These are phyloP conservation scores for Heliconius melpomene DNA, from an alignment of 1,140 invertebrate genomes.

Conservation along the genomic window DNA sequence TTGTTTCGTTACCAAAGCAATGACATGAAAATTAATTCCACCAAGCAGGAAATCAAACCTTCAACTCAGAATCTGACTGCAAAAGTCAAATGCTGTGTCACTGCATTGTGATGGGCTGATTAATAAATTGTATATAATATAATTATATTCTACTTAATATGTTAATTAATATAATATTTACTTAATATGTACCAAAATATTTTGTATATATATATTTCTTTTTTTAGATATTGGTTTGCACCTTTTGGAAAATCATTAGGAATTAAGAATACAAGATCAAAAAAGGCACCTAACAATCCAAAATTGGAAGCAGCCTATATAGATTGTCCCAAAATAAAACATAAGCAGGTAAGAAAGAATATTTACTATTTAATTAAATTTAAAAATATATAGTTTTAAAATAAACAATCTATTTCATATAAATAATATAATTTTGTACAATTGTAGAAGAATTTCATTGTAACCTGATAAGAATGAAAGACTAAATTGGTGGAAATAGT, in stretches of 20 bases:
- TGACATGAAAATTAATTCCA: too few species aligned
- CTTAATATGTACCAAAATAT: background rate
- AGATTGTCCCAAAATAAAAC: slow-evolving; percentile 84
- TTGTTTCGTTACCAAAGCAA: too few species aligned
- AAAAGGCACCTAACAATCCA: slow-evolving; percentile 86
- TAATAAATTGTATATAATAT: too few species aligned
- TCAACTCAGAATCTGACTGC: too few species aligned
- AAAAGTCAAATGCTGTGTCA: too few species aligned
- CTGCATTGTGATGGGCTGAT: too few species aligned
- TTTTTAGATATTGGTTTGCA: slow-evolving; percentile 87
- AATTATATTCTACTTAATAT: too few species aligned
- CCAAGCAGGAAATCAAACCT: too few species aligned
- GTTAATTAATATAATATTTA: background rate
- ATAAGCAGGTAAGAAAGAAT: slow-evolving; percentile 84
- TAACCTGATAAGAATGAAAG: too few species aligned
- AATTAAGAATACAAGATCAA: slow-evolving; percentile 88
- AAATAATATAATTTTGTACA: background rate
- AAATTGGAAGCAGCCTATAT: slow-evolving; percentile 88
- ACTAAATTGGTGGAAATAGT: too few species aligned
- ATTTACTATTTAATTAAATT: background rate
- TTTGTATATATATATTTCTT: background rate
- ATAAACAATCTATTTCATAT: background rate
- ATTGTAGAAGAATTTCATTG: too few species aligned
- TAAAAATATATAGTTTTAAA: background rate
- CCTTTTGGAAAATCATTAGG: slow-evolving; percentile 89